These are phyloP conservation scores for Coptodon bakossiorum DNA, from an alignment of 2,113 vertebrate genomes.

Conservation along the genomic window DNA sequence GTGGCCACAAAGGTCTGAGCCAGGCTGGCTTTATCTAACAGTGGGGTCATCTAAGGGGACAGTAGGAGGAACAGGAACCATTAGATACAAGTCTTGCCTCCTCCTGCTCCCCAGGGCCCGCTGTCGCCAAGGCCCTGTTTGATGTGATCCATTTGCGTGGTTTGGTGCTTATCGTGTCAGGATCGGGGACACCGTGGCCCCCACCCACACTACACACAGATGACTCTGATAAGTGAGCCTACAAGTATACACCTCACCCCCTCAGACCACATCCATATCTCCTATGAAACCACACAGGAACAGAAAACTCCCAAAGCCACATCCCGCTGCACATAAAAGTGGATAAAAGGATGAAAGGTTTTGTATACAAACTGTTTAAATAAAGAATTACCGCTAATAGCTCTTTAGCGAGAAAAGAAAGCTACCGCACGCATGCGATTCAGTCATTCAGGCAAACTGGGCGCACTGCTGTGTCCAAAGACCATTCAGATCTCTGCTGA, in stretches of 20 bases:
- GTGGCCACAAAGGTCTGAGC: not conserved
- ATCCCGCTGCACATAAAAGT: constrained; percentile 68
- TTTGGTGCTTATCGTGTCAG: constrained; percentile 52
- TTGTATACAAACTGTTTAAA: constrained; percentile 77
- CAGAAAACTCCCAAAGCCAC: constrained; percentile 66
- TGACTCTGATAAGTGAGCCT: constrained; percentile 60
- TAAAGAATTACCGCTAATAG: constrained; percentile 77
- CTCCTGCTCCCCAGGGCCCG: constrained; percentile 50
- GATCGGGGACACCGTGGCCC: constrained; percentile 58
- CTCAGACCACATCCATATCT: constrained; percentile 52
- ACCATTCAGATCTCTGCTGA: constrained; percentile 67
- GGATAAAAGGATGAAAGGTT: constrained; percentile 77
- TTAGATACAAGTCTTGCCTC: constrained; percentile 57
- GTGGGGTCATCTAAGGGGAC: constrained; percentile 54
- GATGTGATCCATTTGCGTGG: constrained; percentile 63
- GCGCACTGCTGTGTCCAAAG: constrained; percentile 56
- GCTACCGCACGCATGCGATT: constrained; percentile 69
- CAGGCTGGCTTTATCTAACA: constrained; percentile 37
- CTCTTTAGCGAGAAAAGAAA: constrained; percentile 74
- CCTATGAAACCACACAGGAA: constrained; percentile 60
- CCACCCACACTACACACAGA: constrained; percentile 72
- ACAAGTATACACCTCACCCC: constrained; percentile 35
- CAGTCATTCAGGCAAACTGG: constrained; percentile 59
- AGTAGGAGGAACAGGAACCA: constrained; percentile 57
- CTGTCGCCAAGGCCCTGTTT: constrained; percentile 55